These are phyloP conservation scores for Mylabris phalerata DNA, from an alignment of 1,140 invertebrate genomes.

Conservation along the genomic window DNA sequence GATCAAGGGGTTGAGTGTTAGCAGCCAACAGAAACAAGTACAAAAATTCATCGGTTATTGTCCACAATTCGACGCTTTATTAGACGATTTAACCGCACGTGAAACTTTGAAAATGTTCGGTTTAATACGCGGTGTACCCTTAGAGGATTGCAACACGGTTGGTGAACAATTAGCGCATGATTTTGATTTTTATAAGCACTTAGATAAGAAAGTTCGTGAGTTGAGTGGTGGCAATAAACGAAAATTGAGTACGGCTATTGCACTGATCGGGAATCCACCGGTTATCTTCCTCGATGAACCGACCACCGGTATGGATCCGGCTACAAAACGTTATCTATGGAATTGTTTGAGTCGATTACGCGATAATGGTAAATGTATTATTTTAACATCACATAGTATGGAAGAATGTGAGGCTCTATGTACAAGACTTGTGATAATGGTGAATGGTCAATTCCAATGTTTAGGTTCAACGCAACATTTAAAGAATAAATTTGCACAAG, in stretches of 20 bases:
- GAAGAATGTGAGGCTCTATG: conserved; percentile 84
- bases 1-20: conserved; percentile 44
- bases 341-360: conserved; percentile 55
- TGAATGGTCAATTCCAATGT: conserved; percentile 68
- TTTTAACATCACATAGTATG: conserved; percentile 76
- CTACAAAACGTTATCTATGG: conserved; percentile 72
- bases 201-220: conserved; percentile 49
- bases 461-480: conserved; percentile 61
- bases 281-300: conserved; percentile 83
- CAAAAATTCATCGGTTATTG: conserved; percentile 61
- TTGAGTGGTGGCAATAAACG: conserved; percentile 91
- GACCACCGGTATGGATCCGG: conserved; percentile 75
- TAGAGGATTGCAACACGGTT: conserved; percentile 36
- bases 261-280: conserved; percentile 78
- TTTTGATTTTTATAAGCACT: conserved; percentile 46
- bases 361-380: conserved; percentile 58
- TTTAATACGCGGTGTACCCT: conserved; percentile 61
- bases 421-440: conserved; percentile 81
- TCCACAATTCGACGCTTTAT: conserved; percentile 76
- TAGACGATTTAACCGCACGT: conserved; percentile 68
- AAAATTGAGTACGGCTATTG: conserved; percentile 87
- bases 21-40: conserved; percentile 46
- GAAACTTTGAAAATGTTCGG: conserved; percentile 71
- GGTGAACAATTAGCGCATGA: conserved; percentile 39
- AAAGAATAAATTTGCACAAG: conserved; percentile 58